Base-by-base conservation (phyloP, 1,140 invertebrate genomes). In the Diploscapter pachys region DNA sequence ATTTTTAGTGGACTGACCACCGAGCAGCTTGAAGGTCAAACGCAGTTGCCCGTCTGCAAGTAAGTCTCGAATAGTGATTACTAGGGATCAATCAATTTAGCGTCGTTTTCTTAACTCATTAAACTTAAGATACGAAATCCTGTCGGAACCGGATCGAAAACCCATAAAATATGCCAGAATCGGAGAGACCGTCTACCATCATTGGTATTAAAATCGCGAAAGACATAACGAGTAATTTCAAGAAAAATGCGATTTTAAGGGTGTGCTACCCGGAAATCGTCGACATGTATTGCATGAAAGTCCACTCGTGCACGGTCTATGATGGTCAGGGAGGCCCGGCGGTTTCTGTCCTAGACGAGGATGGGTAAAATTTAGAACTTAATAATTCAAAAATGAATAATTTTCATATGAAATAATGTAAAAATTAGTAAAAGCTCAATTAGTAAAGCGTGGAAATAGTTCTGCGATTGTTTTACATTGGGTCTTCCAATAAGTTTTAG, bases 101-200 rank as follows among this genome's bases (percentile, higher is more conserved):
- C 13, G 49, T 11, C 5, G n/a, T n/a, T 50, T 51, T 13, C 55
- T 64, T 5, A 54, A 63, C 31, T 31, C 31, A 31, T 13, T 63
- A 9, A 9, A 3, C 50, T 77, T 52, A 55, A 79, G 81, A 54
- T 84, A 85, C 63, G 85, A 85, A 61, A 86, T 85, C 59, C 76
- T 85, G 8, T 71, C 70, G 9, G 78, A 77, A 11, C 69, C 79
- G 5, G 76, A 59, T 13, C 84, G 83, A 48, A 63, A 63, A 51
- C 73, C 85, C n/a, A 82, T 85, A 31, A 77, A 75, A 48, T 85
- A 81, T 72, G 83, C 85, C 2, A 70, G 76, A 49, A 85, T 85
- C 56, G 83, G 83, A 9, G 83, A 85, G 63, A 74, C 71, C 48
- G 84, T 85, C 4, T 83, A 85, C 57, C 82, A 83, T 65, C 83